phyloP scores from a whole-genome alignment of 1,140 invertebrate species.

The Chelonus insularis region DNA sequence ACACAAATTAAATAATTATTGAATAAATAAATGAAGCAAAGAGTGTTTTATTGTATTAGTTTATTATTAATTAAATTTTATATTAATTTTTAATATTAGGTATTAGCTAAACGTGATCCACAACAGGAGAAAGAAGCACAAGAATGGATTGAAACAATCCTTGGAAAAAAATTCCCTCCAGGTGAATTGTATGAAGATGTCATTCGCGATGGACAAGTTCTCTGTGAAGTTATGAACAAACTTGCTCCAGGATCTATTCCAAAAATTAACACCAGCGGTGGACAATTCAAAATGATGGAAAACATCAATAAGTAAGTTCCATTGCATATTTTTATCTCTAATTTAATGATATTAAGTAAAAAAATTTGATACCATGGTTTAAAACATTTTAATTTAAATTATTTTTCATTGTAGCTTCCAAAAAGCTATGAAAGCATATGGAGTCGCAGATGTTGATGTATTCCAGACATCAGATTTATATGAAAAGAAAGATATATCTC shows the following conservation, averaged over 20 bases:
- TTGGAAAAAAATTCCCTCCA: constrained; percentile 77
- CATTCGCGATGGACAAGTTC: constrained; percentile 78
- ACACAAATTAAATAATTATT: neutral
- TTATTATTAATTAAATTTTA: too few relatives aligned
- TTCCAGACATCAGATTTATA: constrained; percentile 94
- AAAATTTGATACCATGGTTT: too few relatives aligned
- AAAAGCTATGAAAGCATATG: constrained; percentile 82
- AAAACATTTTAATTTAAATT: too few relatives aligned
- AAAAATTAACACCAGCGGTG: constrained; percentile 83
- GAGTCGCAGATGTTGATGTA: constrained; percentile 85
- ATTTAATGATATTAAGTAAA: too few relatives aligned
- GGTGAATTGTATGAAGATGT: constrained; percentile 72
- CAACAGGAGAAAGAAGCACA: constrained; percentile 82
- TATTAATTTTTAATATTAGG: constrained; percentile 60
- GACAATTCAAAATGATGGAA: constrained; percentile 94
- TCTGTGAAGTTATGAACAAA: constrained; percentile 86
- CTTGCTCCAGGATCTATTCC: constrained; percentile 79
- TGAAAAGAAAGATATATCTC: constrained; percentile 90
- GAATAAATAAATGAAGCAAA: constrained; percentile 11
- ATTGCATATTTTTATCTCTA: too few relatives aligned
- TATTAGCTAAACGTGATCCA: constrained; percentile 80
- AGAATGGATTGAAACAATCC: constrained; percentile 84
- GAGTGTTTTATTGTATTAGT: too few relatives aligned
- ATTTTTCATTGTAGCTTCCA: constrained; percentile 71
- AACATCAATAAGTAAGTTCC: constrained; percentile 81